phyloP scores from a whole-genome alignment of 1,140 invertebrate species.

The Melitaea cinxia region DNA sequence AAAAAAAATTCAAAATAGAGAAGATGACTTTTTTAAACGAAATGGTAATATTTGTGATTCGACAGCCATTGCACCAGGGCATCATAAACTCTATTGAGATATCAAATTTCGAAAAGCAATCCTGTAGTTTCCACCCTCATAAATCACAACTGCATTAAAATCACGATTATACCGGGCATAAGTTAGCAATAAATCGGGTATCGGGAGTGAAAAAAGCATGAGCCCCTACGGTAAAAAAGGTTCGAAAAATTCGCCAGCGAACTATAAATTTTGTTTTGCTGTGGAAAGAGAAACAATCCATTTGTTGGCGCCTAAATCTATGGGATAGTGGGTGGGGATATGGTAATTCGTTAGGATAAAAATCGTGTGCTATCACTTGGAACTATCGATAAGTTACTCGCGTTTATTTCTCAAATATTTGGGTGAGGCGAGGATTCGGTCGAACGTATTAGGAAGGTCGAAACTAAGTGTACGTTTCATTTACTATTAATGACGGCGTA shows the following conservation, averaged over 20 bases:
- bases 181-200: slow-evolving; percentile 75
- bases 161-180: slow-evolving; percentile 77
- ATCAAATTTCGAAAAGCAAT: slow-evolving; percentile 79
- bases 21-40: slow-evolving; percentile 10
- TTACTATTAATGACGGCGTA: too few species aligned
- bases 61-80: slow-evolving; percentile 49
- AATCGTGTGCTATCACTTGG: neutral
- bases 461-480: too few species aligned
- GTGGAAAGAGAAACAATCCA: slow-evolving; percentile 72
- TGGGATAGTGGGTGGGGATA: slow-evolving; percentile 32
- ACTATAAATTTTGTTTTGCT: slow-evolving; percentile 74
- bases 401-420: neutral
- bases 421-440: too few species aligned
- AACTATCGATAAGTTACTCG: neutral
- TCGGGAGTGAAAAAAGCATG: slow-evolving; percentile 57
- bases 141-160: slow-evolving; percentile 77
- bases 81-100: slow-evolving; percentile 75
- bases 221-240: slow-evolving; percentile 47
- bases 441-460: too few species aligned
- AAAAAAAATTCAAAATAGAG: neutral
- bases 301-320: slow-evolving; percentile 73
- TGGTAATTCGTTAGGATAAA: slow-evolving; percentile 1
- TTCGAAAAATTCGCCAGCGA: slow-evolving; percentile 56
- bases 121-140: slow-evolving; percentile 57
- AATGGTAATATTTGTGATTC: neutral